phyloP scores from a whole-genome alignment of 2,888 invertebrate genomes.

The Apamea crenata region DNA sequence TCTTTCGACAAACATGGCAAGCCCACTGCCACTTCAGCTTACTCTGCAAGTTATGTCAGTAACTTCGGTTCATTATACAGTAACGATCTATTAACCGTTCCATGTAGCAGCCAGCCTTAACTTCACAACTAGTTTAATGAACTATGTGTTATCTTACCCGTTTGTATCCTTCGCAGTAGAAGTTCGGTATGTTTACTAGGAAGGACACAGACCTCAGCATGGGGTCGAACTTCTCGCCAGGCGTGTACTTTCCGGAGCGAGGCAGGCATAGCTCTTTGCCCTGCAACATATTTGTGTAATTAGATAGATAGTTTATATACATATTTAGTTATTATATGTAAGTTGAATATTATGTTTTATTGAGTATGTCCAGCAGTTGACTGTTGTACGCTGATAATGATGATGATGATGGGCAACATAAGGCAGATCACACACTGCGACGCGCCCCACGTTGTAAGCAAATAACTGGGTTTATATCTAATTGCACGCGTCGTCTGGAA shows the following conservation, averaged over 20 bases:
- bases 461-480: neutral
- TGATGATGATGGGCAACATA: neutral
- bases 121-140: slow-evolving; percentile 12
- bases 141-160: slow-evolving; percentile 64
- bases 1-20: no score
- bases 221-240: slow-evolving; percentile 80
- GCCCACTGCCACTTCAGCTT: no score
- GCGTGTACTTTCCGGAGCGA: slow-evolving; percentile 75
- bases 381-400: no score
- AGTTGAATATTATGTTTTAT: neutral
- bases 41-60: no score
- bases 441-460: neutral
- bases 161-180: slow-evolving; percentile 76
- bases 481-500: neutral
- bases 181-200: slow-evolving; percentile 54
- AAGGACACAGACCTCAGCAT: slow-evolving; percentile 81
- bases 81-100: neutral
- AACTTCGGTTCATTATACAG: neutral
- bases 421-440: neutral
- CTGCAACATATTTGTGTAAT: slow-evolving; percentile 64
- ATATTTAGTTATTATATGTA: no score
- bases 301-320: no score
- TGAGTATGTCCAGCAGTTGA: neutral
- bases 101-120: neutral
- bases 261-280: slow-evolving; percentile 82